A percentile compares a stretch with the other conserved stretches of the same genome.
Conservation (phyloP, 2,113 vertebrate genomes). For the Anarhynchus alexandrinus region DNA sequence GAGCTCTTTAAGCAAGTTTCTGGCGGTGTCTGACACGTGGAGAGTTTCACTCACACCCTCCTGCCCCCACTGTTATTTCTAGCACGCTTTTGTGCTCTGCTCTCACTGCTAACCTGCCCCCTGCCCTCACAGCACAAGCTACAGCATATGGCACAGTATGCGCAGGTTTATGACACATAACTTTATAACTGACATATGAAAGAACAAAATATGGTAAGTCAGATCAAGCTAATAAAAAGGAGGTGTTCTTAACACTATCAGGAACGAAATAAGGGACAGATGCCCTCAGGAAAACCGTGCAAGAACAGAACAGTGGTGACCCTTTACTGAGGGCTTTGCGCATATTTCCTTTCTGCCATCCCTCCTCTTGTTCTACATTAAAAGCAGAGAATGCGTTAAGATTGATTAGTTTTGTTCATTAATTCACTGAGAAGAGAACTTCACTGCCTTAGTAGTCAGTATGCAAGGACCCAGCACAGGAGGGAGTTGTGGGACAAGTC, state of each 20-base stretch:
- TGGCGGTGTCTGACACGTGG: fast-evolving
- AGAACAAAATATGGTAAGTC: neutral
- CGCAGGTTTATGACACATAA: neutral
- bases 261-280: neutral
- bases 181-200: neutral
- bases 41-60: neutral
- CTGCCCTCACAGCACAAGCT: neutral
- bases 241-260: neutral
- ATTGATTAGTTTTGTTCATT: neutral
- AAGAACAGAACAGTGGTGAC: neutral
- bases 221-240: neutral
- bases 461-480: neutral
- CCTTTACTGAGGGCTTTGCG: neutral
- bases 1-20: neutral
- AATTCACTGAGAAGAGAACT: neutral
- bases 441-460: neutral
- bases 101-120: neutral
- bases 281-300: neutral
- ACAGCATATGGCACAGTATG: neutral
- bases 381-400: neutral
- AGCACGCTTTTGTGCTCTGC: neutral
- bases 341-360: neutral
- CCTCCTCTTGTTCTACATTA: neutral
- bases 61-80: constrained; percentile 3
- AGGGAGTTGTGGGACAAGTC: neutral